Base-by-base conservation (phyloP, 1,140 invertebrate genomes). In the Hesperophylax magnus region DNA sequence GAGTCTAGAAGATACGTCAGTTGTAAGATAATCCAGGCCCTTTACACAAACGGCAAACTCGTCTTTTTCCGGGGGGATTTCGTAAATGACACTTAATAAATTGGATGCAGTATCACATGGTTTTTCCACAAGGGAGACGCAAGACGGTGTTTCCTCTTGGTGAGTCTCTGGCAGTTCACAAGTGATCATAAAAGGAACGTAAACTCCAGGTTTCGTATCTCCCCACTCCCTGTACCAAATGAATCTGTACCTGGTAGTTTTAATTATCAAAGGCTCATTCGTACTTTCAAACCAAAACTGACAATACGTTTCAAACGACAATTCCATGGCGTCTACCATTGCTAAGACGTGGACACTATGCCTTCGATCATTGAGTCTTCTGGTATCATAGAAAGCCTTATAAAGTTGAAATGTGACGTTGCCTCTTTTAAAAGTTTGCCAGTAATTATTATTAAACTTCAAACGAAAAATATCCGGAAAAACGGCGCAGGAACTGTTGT, bases 21-120 rank as follows among this genome's bases (percentile, higher is more conserved):
- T 95, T 86, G 97, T 94, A 0, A 97, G 90, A 84, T 98, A 98
- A 86, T 98, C 97, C 15, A 99, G 88, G 0, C 92, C 97, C 90
- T 98, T 99, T 18, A 98, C 97, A 86, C 97, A 98, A 0, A 98
- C 97, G 1, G 96, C 97, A 87, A 98, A 97, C 0, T 94, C 93
- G 85, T 95, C 93, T 84, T 96, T 94, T 78, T 90, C 90, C 76
- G 85, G 88, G 4, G 94, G 94, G 75, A 92, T 92, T 84, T 96
- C 93, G 87, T 96, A 95, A 81, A 96, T 94, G 0, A 98, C 95
- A 2, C 94, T 89, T n/a, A 98, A 88, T 88, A 97, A 97, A 85
- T 96, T 98, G 9, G 93, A 96, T 5, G 96, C 93, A 27, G 93
- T 94, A 85, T 97, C 95, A 88, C 97, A 98, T 11, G 93, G 91